Evolutionary conservation across 1,140 invertebrate species (phyloP).

Genomic region (Drosophila guanche): DNA sequence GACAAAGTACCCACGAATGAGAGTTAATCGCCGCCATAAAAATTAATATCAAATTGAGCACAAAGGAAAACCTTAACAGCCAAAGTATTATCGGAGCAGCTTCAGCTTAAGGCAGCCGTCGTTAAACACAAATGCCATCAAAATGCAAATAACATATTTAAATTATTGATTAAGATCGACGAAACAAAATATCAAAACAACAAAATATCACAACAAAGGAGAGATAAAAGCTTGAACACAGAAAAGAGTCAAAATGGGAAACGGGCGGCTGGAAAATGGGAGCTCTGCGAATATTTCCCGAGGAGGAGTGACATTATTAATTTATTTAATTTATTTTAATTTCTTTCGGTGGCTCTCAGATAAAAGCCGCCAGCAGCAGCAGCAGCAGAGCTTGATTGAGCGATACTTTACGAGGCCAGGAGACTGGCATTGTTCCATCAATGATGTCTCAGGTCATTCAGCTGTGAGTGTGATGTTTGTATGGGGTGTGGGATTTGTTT

Average conservation of each 20-base stretch:
- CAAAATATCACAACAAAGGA: constrained; percentile 31
- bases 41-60: constrained; percentile 56
- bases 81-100: constrained; percentile 35
- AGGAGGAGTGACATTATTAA: constrained; percentile 76
- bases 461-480: constrained; percentile 37
- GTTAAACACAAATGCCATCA: constrained; percentile 70
- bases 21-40: constrained; percentile 51
- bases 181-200: constrained; percentile 72
- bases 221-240: constrained; percentile 37
- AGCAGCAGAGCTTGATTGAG: constrained; percentile 56
- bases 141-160: constrained; percentile 80
- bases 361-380: constrained; percentile 54
- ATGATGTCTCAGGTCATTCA: constrained; percentile 29
- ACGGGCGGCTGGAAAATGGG: constrained; percentile 8
- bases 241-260: constrained; percentile 64
- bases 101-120: constrained; percentile 44
- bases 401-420: constrained; percentile 69
- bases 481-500: constrained; percentile 33
- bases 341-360: constrained; percentile 62
- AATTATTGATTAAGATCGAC: constrained; percentile 80
- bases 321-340: constrained; percentile 79
- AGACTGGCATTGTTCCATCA: constrained; percentile 38
- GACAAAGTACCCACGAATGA: constrained; percentile 58
- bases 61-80: constrained; percentile 46
- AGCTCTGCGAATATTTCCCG: neutral